Evolutionary conservation across 2,888 invertebrate genomes (phyloP), one percentile per base, ranked within the genome.

Genomic region (Aricia artaxerxes): DNA sequence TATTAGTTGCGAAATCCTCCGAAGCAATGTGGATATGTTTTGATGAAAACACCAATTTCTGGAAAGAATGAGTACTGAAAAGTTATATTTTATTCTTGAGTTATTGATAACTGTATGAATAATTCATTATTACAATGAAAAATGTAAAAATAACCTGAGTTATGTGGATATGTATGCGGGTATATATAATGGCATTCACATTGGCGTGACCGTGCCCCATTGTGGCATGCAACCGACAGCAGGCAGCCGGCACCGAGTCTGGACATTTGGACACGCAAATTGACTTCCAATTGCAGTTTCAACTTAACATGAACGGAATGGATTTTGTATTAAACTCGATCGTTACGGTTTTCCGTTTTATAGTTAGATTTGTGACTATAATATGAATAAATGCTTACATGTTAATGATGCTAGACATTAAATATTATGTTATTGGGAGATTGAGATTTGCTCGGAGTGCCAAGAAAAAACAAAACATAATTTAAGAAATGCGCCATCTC

Each of bases 221-320:
- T 44, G 24, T 44, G 57, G 57, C 57, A 57, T 57, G 57, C 57
- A 57, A 11, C 57, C 73, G 73, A 16, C 5, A 5, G 4, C 35
- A 35, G 69, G 13, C 13, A 35, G 69, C 24, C 53, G 35, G 75
- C 69, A 69, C 57, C 76, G 57, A 13, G 35, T 76, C 76, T 76
- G 57, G 76, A 76, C 76, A 57, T 57, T 57, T 31, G 53, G 76
- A 53, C 76, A 53, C 53, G 76, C 76, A 76, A 76, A 76, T 76
- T 76, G 57, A 57, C 76, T 76, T 76, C 76, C 76, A 76, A 76
- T 76, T 76, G 76, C 53, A 76, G 76, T 57, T 76, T 76, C 76
- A 31, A 53, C 76, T 38, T 35, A 53, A 11, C 35, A 53, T 35
- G 76, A 31, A 57, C 7, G 53, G 57, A 53, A 53, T 76, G 35